These are phyloP conservation scores for Ditula angustiorana DNA, from an alignment of 2,888 invertebrate genomes.

Conservation along the genomic window DNA sequence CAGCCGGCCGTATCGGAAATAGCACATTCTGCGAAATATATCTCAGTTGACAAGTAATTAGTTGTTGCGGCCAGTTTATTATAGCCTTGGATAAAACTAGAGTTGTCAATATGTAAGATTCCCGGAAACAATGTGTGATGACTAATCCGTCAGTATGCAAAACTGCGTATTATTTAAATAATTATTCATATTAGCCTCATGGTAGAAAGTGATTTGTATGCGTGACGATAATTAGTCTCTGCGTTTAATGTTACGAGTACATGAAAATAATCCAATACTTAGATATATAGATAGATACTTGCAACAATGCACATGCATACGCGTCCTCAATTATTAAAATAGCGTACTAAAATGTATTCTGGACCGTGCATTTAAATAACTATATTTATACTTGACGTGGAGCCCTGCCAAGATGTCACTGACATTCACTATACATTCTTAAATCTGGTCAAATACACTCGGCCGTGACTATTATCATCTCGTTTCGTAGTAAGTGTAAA, in stretches of 20 bases:
- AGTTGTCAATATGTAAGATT: background rate
- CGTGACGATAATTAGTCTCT: background rate
- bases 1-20: slow-evolving; percentile 31
- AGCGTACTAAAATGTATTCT: slow-evolving; percentile 75
- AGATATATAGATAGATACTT: background rate
- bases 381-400: slow-evolving; percentile 80
- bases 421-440: slow-evolving; percentile 71
- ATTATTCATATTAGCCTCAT: background rate
- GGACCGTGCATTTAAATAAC: slow-evolving; percentile 74
- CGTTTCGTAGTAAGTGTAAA: slow-evolving; percentile 10
- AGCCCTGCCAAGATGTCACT: slow-evolving; percentile 80
- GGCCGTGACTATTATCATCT: slow-evolving; percentile 17
- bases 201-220: background rate
- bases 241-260: too few relatives aligned
- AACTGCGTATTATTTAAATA: background rate
- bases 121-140: background rate
- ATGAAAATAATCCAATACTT: too few relatives aligned
- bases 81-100: background rate
- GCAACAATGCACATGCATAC: slow-evolving; percentile 28
- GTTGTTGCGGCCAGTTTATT: slow-evolving; percentile 12
- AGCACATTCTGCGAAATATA: slow-evolving; percentile 9
- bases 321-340: slow-evolving; percentile 32
- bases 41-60: slow-evolving; percentile 25
- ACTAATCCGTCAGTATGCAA: slow-evolving; percentile 5
- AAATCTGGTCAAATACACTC: slow-evolving; percentile 59